A percentile compares a stretch with the other conserved stretches of the same genome.
Conservation (phyloP, 2,888 invertebrate genomes). For the Chesias legatella region DNA sequence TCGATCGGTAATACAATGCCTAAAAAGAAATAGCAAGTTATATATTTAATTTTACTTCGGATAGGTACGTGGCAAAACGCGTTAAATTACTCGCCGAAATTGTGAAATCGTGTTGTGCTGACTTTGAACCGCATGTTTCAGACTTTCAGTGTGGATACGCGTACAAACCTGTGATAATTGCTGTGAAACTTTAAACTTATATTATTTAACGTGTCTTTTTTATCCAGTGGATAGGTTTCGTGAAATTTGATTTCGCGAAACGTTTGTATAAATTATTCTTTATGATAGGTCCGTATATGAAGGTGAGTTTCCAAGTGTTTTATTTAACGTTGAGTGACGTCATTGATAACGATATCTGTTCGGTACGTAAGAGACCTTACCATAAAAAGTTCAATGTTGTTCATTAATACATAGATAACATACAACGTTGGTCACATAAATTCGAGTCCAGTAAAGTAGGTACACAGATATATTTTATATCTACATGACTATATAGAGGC, state of each 20-base stretch:
- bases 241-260: slow-evolving; percentile 74
- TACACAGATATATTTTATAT: too few relatives aligned
- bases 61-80: slow-evolving; percentile 46
- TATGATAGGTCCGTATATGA: slow-evolving; percentile 80
- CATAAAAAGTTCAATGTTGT: slow-evolving; percentile 19
- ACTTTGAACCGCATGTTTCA: slow-evolving; percentile 50
- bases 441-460: too few relatives aligned
- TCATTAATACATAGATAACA: slow-evolving; percentile 13
- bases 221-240: slow-evolving; percentile 54
- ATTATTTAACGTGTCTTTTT: slow-evolving; percentile 17
- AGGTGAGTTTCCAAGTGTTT: slow-evolving; percentile 59
- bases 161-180: slow-evolving; percentile 61
- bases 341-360: slow-evolving; percentile 19
- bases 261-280: slow-evolving; percentile 62
- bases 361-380: slow-evolving; percentile 10
- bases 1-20: slow-evolving; percentile 56
- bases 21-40: slow-evolving; percentile 65
- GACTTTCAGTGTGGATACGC: slow-evolving; percentile 35
- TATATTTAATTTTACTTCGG: slow-evolving; percentile 19
- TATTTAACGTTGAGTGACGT: slow-evolving; percentile 27
- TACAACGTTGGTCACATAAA: not conserved
- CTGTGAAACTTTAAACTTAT: slow-evolving; percentile 53
- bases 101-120: slow-evolving; percentile 54
- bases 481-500: too few relatives aligned
- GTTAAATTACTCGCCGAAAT: slow-evolving; percentile 36